Conservation (phyloP, 2,113 vertebrate species). For the Ivindomyrus marchei region DNA sequence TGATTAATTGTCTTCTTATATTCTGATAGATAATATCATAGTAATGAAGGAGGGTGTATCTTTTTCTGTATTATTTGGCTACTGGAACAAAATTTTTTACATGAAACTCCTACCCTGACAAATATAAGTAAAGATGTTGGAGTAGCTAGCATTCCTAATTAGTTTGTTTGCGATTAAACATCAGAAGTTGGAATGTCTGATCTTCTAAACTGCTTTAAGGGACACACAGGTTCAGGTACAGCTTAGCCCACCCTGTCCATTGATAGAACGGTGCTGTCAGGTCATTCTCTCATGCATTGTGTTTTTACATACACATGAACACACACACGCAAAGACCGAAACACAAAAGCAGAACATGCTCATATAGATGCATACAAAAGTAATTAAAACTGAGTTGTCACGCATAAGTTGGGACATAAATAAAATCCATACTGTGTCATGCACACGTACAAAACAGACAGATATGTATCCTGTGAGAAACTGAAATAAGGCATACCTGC, state of each 20-base stretch:
- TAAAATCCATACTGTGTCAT: not conserved
- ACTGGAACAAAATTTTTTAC: not conserved
- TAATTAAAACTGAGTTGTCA: not conserved
- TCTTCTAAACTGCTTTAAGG: too few relatives aligned
- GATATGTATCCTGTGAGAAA: not conserved
- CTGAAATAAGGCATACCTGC: not conserved
- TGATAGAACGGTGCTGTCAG: not conserved
- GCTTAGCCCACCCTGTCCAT: not conserved
- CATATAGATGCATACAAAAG: not conserved
- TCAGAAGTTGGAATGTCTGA: not conserved
- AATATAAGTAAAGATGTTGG: not conserved
- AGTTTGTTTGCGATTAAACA: not conserved
- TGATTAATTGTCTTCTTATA: not conserved
- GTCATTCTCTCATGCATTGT: not conserved
- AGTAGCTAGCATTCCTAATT: not conserved
- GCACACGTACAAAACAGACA: not conserved
- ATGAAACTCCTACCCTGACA: not conserved
- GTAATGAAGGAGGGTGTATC: not conserved
- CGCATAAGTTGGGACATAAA: not conserved
- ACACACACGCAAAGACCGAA: not conserved
- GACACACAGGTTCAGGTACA: not conserved
- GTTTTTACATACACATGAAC: not conserved
- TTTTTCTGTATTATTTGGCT: not conserved
- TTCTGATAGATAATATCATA: not conserved
- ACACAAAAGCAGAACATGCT: not conserved